Evolutionary conservation across 2,797 vertebrate species (phyloP).

Genomic region (Galago senegalensis): DNA sequence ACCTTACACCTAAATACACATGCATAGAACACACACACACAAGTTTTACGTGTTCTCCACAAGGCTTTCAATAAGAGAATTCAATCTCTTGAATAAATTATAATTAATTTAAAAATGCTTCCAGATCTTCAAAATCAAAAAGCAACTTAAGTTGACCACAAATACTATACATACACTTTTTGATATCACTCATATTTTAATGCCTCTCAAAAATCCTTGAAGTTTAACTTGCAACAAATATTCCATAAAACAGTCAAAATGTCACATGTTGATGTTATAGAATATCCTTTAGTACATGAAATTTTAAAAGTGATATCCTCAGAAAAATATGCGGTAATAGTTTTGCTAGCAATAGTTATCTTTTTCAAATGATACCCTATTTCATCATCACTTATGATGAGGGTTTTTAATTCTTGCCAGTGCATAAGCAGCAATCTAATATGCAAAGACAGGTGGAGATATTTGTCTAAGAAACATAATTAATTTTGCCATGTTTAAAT

Average conservation of each 20-base stretch:
- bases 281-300: neutral
- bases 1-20: neutral
- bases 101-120: slow-evolving; percentile 34
- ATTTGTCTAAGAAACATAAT: slow-evolving; percentile 66
- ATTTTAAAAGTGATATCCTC: slow-evolving; percentile 10
- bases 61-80: neutral
- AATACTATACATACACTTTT: neutral
- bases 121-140: neutral
- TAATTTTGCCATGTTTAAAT: slow-evolving; percentile 78
- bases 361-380: neutral
- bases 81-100: neutral
- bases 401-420: neutral
- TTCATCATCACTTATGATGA: neutral
- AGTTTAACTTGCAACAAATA: slow-evolving; percentile 8
- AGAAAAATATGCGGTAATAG: slow-evolving; percentile 5
- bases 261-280: neutral
- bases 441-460: slow-evolving; percentile 37
- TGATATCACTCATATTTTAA: neutral
- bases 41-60: neutral
- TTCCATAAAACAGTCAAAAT: slow-evolving; percentile 11
- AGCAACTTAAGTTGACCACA: neutral
- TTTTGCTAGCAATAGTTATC: neutral
- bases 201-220: neutral
- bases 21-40: neutral
- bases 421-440: slow-evolving; percentile 35